A percentile compares a stretch with the other conserved stretches of the same genome.
Conservation (phyloP, 2,888 invertebrate genomes). For the Dicycla oo region DNA sequence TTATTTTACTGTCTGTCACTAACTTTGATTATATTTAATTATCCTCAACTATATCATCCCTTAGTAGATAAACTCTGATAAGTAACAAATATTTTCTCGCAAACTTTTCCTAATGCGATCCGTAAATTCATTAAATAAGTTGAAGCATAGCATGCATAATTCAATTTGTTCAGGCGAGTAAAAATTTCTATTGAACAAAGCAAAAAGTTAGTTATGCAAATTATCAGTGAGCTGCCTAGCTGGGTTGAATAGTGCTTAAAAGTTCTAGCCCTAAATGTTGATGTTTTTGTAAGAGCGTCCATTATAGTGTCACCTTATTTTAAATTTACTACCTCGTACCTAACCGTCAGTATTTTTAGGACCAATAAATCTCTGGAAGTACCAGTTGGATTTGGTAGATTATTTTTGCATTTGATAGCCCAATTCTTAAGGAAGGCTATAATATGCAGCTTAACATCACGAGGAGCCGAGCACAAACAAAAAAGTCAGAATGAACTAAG, state of each 20-base stretch:
- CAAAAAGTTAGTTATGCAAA: slow-evolving; percentile 64
- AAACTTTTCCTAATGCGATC: slow-evolving; percentile 13
- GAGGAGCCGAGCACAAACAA: too few species aligned
- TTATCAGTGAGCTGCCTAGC: slow-evolving; percentile 35
- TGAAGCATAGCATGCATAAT: slow-evolving; percentile 39
- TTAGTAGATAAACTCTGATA: background rate
- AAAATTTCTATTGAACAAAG: slow-evolving; percentile 48
- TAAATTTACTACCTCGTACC: slow-evolving; percentile 13
- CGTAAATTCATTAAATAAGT: slow-evolving; percentile 45
- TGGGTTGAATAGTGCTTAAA: slow-evolving; percentile 37
- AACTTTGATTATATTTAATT: background rate
- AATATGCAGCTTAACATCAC: too few species aligned
- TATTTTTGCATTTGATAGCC: too few species aligned
- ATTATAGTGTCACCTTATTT: slow-evolving; percentile 12
- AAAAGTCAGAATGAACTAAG: too few species aligned
- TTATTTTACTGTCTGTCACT: too few species aligned
- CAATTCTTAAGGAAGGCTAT: too few species aligned
- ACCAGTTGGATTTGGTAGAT: too few species aligned
- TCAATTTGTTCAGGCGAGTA: slow-evolving; percentile 43
- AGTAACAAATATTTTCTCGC: slow-evolving; percentile 11
- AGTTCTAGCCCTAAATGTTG: slow-evolving; percentile 35
- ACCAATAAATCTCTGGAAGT: background rate
- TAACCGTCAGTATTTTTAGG: background rate
- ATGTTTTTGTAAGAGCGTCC: slow-evolving; percentile 20
- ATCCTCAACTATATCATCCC: background rate